Evolutionary conservation across 2,113 vertebrate genomes (phyloP), one percentile per base, ranked within the genome.

Genomic region (Harpagus bidentatus): DNA sequence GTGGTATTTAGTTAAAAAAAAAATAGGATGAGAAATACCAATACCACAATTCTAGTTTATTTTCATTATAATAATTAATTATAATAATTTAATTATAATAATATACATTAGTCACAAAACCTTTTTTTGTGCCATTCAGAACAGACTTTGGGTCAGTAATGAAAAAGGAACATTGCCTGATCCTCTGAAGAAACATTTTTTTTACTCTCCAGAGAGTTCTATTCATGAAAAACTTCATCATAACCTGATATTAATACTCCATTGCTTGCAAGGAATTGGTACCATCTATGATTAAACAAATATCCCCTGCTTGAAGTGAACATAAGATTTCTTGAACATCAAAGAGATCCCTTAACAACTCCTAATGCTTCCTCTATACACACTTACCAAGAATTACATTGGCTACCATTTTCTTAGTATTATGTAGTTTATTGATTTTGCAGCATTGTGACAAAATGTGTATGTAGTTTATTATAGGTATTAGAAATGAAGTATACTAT

Each of bases 371-470:
- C 34, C 21, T 26, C 45, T 56, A 70, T 1, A 65, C 3, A 38
- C 7, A 43, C 43, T 69, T 85, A 0, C 88, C 52, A 90, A 88
- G 63, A 85, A 82, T 13, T 56, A 71, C 65, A 56, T 47, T 26
- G 78, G 67, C 59, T 85, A 88, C 13, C 77, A 78, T 69, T 95
- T 88, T 62, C 50, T 72, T 88, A 66, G 56, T 79, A 53, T 74
- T 90, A 50, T 29, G n/a, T 45, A 90, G 74, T 93, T 96, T 85
- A 97, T 48, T 94, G 95, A 97, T 95, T 97, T 95, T 93, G 66
- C 62, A 95, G 81, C 67, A 92, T 31, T 91, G 81, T 93, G 69
- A 95, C 70, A 94, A 96, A 96, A 82, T 17, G 8, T 14, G 12
- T 42, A 79, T 3, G 21, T 13, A 86, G 95, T 96, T 97, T 96